phyloP scores from a whole-genome alignment of 2,888 invertebrate species.

The Lepidonotus clava region DNA sequence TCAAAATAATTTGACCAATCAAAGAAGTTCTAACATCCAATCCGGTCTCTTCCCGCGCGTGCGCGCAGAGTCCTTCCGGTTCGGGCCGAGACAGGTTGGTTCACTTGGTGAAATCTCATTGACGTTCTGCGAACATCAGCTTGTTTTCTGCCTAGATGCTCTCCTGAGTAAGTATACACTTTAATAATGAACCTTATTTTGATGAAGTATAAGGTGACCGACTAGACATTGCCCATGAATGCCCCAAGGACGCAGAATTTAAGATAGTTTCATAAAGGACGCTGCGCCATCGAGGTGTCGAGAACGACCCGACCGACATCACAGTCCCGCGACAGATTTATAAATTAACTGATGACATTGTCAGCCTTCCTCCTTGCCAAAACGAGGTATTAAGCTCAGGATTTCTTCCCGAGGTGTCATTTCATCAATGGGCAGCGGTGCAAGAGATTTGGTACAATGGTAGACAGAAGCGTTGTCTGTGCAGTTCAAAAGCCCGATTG shows the following conservation, averaged over 20 bases:
- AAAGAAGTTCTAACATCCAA: slow-evolving; percentile 39
- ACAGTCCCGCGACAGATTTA: slow-evolving; percentile 32
- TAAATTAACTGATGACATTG: no score
- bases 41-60: neutral
- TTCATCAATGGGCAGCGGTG: no score
- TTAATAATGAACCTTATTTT: neutral
- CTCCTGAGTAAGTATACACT: neutral
- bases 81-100: slow-evolving; percentile 46
- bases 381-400: no score
- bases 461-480: no score
- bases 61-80: slow-evolving; percentile 15
- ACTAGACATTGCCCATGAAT: neutral
- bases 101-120: neutral
- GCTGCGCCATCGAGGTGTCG: neutral
- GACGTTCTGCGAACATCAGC: slow-evolving; percentile 31
- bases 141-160: slow-evolving; percentile 36
- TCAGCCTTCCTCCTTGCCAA: no score
- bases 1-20: neutral
- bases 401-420: no score
- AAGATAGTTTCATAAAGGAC: neutral
- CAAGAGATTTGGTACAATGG: no score
- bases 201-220: neutral
- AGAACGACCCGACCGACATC: no score
- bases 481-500: no score
- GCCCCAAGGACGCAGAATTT: neutral